phyloP scores from a whole-genome alignment of 2,113 vertebrate genomes.

The Oncorhynchus keta region DNA sequence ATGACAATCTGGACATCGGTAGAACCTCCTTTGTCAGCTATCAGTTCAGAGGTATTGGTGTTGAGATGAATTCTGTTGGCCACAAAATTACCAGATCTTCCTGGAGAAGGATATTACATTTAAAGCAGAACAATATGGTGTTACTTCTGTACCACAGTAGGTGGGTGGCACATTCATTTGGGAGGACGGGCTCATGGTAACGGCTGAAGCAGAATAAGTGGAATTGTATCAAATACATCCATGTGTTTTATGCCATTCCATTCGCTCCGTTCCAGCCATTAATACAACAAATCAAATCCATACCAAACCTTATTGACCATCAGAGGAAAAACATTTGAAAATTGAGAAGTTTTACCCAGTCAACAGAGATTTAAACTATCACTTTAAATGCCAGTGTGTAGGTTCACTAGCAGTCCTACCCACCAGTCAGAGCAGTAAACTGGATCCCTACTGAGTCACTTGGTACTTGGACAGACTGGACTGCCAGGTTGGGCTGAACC shows the following conservation, averaged over 20 bases:
- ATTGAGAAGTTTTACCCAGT: neutral
- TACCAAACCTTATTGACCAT: neutral
- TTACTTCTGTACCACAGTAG: neutral
- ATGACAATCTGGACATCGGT: conserved; percentile 43
- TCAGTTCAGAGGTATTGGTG: conserved; percentile 26
- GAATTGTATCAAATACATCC: too few species aligned
- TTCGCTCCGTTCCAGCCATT: too few species aligned
- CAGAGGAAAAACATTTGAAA: neutral
- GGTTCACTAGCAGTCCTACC: neutral
- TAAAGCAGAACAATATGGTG: too few species aligned
- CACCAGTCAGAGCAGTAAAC: conserved; percentile 28
- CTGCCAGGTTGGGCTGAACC: conserved; percentile 46
- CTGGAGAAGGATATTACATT: conserved; percentile 6
- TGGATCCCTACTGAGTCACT: conserved; percentile 7
- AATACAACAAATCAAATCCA: neutral
- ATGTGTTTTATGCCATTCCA: too few species aligned
- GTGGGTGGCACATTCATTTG: too few species aligned
- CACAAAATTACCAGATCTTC: conserved; percentile 30
- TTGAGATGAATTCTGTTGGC: conserved; percentile 38
- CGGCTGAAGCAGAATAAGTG: too few species aligned
- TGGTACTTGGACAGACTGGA: conserved; percentile 15
- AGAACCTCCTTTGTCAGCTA: neutral
- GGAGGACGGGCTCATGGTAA: too few species aligned
- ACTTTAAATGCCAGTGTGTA: neutral
- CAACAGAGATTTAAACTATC: neutral